Conservation (phyloP, 1,140 invertebrate genomes). For the Chrysoperla carnea region DNA sequence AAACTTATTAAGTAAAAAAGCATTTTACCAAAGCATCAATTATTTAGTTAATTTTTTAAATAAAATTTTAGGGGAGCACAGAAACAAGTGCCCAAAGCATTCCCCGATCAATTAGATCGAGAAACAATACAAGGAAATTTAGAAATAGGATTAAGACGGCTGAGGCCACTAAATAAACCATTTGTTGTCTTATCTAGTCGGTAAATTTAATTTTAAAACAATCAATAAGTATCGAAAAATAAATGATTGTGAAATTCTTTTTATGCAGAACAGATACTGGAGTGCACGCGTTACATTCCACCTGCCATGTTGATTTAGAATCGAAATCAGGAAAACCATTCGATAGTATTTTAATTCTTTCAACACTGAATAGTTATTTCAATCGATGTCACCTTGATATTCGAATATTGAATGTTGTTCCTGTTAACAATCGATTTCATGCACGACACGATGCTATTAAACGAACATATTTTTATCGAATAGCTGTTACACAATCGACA, state of each 20-base stretch:
- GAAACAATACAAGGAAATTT: constrained; percentile 43
- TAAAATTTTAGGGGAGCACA: constrained; percentile 29
- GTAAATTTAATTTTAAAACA: constrained; percentile 26
- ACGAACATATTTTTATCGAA: constrained; percentile 49
- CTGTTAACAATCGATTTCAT: constrained; percentile 38
- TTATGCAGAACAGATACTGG: constrained; percentile 50
- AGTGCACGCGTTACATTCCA: constrained; percentile 44
- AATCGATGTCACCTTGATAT: constrained; percentile 29
- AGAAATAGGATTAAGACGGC: constrained; percentile 32
- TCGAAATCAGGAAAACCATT: constrained; percentile 25
- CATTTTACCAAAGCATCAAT: constrained; percentile 6
- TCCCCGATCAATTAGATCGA: constrained; percentile 21
- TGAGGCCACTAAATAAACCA: constrained; percentile 29
- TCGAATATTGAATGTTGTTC: constrained; percentile 29
- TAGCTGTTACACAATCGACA: constrained; percentile 18
- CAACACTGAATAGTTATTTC: constrained; percentile 37
- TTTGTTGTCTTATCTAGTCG: constrained; percentile 38
- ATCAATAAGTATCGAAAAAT: too few species aligned
- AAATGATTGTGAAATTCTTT: neutral
- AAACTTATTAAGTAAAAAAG: neutral
- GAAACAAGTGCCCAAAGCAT: constrained; percentile 21
- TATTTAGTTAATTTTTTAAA: constrained; percentile 1
- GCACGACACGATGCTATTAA: constrained; percentile 33
- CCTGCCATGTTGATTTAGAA: constrained; percentile 42
- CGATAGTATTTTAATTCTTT: constrained; percentile 22